Evolutionary conservation across 2,888 invertebrate genomes (phyloP).

Genomic region (Machimus rusticus): DNA sequence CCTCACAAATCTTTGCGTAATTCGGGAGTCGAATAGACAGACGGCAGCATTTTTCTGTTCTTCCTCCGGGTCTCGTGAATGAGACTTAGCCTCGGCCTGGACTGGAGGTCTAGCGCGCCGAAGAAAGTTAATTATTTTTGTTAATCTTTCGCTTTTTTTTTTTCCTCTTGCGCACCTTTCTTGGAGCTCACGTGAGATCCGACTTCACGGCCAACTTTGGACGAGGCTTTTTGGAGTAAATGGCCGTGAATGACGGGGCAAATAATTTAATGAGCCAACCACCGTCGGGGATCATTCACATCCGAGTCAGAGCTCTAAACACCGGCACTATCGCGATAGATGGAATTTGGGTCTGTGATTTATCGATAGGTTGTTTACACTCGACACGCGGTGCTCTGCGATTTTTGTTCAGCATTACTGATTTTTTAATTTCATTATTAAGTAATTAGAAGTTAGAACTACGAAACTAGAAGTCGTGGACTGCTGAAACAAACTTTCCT

Average conservation of each 20-base stretch:
- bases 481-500: too few relatives aligned
- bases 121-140: constrained; percentile 37
- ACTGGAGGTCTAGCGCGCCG: neutral
- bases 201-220: neutral
- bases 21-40: constrained; percentile 46
- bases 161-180: neutral
- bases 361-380: neutral
- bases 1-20: constrained; percentile 47
- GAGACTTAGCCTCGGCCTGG: neutral
- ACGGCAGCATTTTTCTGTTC: constrained; percentile 31
- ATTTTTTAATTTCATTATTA: too few relatives aligned
- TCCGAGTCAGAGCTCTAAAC: neutral
- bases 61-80: constrained; percentile 2
- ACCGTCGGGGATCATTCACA: neutral
- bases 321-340: neutral
- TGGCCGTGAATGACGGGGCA: neutral
- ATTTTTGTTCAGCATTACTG: too few relatives aligned
- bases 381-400: neutral
- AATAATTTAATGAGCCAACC: neutral
- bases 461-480: too few relatives aligned
- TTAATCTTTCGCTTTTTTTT: neutral
- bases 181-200: neutral
- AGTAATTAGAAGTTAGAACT: neutral
- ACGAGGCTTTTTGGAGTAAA: neutral
- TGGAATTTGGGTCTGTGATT: neutral